Conservation (phyloP, 1,140 invertebrate genomes). For the Augochlora pura region DNA sequence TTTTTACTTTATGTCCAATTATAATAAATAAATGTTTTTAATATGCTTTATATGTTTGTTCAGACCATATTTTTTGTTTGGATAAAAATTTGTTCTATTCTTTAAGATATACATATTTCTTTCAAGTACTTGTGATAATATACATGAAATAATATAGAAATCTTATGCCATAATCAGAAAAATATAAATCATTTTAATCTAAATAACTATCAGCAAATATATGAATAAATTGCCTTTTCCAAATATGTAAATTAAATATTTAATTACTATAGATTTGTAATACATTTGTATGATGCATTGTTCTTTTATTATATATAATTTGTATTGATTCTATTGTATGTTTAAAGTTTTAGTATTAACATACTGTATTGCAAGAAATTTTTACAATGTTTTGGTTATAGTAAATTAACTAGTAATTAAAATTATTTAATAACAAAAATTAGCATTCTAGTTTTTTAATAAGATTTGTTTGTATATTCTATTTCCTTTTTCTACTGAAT, state of each 20-base stretch:
- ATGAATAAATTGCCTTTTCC: constrained; percentile 11
- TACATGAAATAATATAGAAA: constrained; percentile 25
- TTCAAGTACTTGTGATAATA: constrained; percentile 14
- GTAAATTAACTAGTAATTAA: neutral
- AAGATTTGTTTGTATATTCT: constrained; percentile 20
- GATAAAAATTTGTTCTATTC: constrained; percentile 1
- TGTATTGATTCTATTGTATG: neutral
- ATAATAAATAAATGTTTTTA: constrained; percentile 11
- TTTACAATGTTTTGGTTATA: neutral
- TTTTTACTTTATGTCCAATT: constrained; percentile 24
- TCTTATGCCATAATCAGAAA: constrained; percentile 16
- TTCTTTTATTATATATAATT: neutral
- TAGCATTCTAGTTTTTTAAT: constrained; percentile 14
- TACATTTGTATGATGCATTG: constrained; percentile 3
- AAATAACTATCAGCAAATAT: neutral
- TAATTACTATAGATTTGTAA: constrained; percentile 1
- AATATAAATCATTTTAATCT: neutral
- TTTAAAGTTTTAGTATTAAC: neutral
- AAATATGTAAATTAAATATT: constrained; percentile 17
- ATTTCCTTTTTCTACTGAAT: constrained; percentile 22
- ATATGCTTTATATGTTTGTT: constrained; percentile 20
- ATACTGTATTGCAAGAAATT: neutral
- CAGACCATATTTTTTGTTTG: constrained; percentile 12
- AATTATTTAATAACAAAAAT: neutral
- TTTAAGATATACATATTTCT: constrained; percentile 7